Evolutionary conservation across 2,888 invertebrate genomes (phyloP), one percentile per base, ranked within the genome.

Genomic region (Folsomia manolachei): DNA sequence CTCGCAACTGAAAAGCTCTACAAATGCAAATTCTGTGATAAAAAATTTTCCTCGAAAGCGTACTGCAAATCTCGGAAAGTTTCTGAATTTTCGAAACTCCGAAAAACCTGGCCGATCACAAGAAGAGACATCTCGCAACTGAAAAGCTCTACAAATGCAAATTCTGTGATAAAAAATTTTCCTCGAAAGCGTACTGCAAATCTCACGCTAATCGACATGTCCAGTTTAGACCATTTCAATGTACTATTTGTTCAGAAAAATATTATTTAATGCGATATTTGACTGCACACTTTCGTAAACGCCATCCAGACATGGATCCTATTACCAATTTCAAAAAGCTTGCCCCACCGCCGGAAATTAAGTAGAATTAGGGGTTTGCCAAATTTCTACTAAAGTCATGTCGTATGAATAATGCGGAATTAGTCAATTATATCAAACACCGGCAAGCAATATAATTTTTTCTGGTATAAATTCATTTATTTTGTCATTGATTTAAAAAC

Each of bases 401-500:
- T 51, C 9, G 51, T 51, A 51, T 51, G 51, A 51, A 51, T 51
- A 51, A 51, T 51, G 51, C 51, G 18, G 18, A 51, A 51, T 51
- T 51, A 51, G 9, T 51, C n/a, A n/a, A n/a, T n/a, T n/a, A n/a
- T n/a, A n/a, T n/a, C 9, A 51, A 9, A 51, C 9, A 51, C 51
- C 51, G 18, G 18, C 51, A 56, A 19, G 7, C 7, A 56, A 56
- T 56, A 56, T 56, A 19, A n/a, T n/a, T n/a, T n/a, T 56, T 56
- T 56, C 56, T 18, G 4, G 56, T 56, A 56, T 56, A 56, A 56
- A 56, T 62, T 62, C 62, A 23, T 62, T 62, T 14, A 23, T 62
- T 67, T 56, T n/a, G n/a, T n/a, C 23, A 66, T 67, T 67, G 14
- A 67, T 67, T 56, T 67, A 18, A 52, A 67, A 67, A 67, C 51